Base-by-base conservation (phyloP, 35 echinoderm and acorn worm species). In the Ptychodera flava region DNA sequence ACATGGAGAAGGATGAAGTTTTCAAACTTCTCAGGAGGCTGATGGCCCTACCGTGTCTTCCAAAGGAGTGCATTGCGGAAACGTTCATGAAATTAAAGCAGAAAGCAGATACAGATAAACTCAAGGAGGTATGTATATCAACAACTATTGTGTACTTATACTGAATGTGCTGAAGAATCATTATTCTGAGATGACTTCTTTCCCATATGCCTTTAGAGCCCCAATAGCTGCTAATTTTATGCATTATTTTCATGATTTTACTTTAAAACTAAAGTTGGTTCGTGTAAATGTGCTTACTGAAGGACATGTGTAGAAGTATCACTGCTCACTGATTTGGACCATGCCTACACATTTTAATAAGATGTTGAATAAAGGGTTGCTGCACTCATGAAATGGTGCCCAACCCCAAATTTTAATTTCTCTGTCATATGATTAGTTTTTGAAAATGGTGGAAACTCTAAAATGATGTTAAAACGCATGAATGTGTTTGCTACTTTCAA, bases 11-110 rank as follows among this genome's bases (percentile, higher is more conserved):
- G 31, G 16, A 31, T 1, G 75, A 36, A 12, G 28, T 36, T 22
- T 35, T 85, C 22, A 35, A 90, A 1, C 85, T 85, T 77, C 76
- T 90, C 82, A 29, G 45, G 33, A 33, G 6, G 28, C 35, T 90
- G 36, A 90, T 90, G 89, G 64, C 83, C 0, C 32, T 85, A 22
- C 89, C 82, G 0, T 90, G 84, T 32, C 82, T 90, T 6, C 83
- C 83, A 27, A 10, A 16, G 27, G 86, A 87, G 32, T 32, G 34
- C 76, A 87, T 87, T 32, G 0, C 76, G 0, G 76, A 15, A 1
- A 76, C 16, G 22, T 87, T 87, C 34, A 33, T 22, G 1, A 34
- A 33, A 2, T 33, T 82, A 64, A 64, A 22, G 31, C 2, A 6
- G 22, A 64, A 6, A 22, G 45, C 45, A 64, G 22, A 64, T 22